A percentile compares a stretch with the other conserved stretches of the same genome.
These are phyloP conservation scores for Vanessa cardui DNA, from an alignment of 2,888 invertebrate species.

Conservation along the genomic window DNA sequence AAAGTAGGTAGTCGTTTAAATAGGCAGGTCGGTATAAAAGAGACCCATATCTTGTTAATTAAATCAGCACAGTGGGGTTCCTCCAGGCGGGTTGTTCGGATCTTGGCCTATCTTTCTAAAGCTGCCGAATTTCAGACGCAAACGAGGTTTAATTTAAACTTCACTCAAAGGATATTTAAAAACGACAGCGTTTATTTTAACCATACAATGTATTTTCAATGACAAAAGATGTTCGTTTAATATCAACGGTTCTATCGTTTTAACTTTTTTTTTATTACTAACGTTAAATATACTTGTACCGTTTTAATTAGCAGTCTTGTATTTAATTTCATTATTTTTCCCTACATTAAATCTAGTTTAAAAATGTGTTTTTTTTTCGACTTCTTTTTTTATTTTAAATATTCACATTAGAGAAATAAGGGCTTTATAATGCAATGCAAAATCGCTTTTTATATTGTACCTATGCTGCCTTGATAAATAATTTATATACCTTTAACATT, in stretches of 20 bases:
- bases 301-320: background rate
- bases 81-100: conserved; percentile 62
- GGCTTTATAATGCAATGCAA: too few relatives aligned
- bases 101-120: conserved; percentile 65
- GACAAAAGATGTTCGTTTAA: conserved; percentile 46
- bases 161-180: conserved; percentile 64
- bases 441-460: too few relatives aligned
- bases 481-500: too few relatives aligned
- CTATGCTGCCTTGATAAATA: too few relatives aligned
- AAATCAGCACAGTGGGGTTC: conserved; percentile 78
- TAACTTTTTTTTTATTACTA: background rate
- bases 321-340: background rate
- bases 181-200: conserved; percentile 59
- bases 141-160: conserved; percentile 77
- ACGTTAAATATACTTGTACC: background rate
- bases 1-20: conserved; percentile 64
- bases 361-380: too few relatives aligned
- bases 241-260: conserved; percentile 33
- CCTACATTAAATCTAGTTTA: background rate
- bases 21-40: conserved; percentile 68
- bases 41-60: conserved; percentile 82
- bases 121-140: conserved; percentile 75
- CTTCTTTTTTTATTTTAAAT: too few relatives aligned
- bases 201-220: conserved; percentile 53
- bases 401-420: too few relatives aligned